Evolutionary conservation across 1,140 invertebrate species (phyloP), one percentile per base, ranked within the genome.

Genomic region (Pteromalus puparum): DNA sequence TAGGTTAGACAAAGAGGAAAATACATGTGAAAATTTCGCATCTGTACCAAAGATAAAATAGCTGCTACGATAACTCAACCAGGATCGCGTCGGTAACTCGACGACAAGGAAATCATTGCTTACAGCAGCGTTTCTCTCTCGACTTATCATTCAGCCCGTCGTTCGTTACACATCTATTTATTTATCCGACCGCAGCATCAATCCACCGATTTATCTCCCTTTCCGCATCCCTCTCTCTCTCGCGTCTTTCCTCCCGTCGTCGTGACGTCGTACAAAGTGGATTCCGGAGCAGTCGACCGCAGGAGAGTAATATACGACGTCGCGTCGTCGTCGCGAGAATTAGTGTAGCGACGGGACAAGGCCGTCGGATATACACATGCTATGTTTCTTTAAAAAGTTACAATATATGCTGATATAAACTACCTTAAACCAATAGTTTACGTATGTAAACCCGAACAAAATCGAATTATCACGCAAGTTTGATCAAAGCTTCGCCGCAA

Each of bases 261-360:
- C 18, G 34, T 76, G 53, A 81, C 77, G 28, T 53, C 42, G 48
- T 26, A 74, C 81, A 84, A 85, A 85, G 65, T 87, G 78, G 73
- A 87, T 87, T 84, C 73, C 81, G 30, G 53, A 79, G 68, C 70
- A 82, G 68, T 80, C 80, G 81, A 84, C 68, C 68, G 38, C 67
- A 75, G n/a, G 70, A 77, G 85, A 86, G 74, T 81, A 86, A 83
- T 81, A 79, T 67, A 75, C 26, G 26, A 81, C 61, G 21, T 28
- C n/a, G 26, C 42, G 72, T 70, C 68, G 72, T 70, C 68, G 76
- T 74, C 61, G 15, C 48, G 61, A 74, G 48, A 84, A 76, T 82
- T 82, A 82, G 48, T 76, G 53, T 34, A 73, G 2, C 15, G 2
- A 21, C 10, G 18, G 72, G 21, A 34, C 13, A 21, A 38, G 34